phyloP scores from a whole-genome alignment of 2,797 vertebrate genomes.

The Mycteria americana region DNA sequence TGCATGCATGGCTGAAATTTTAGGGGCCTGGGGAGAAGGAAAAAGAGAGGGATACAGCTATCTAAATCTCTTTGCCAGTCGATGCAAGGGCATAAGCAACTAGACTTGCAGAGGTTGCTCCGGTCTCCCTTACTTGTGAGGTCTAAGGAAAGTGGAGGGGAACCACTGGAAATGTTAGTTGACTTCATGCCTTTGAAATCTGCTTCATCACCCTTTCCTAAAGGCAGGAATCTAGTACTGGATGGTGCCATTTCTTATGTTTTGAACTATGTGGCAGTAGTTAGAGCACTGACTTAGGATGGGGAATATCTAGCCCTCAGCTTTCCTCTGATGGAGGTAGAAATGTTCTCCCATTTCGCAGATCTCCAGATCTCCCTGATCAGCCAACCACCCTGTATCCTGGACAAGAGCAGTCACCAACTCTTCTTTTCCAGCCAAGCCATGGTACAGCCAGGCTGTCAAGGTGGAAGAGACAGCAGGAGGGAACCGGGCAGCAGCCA shows the following conservation, averaged over 20 bases:
- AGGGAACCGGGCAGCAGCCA: background rate
- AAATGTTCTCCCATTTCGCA: background rate
- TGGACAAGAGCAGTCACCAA: accelerated
- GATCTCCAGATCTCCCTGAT: background rate
- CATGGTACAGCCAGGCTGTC: background rate
- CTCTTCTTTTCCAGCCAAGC: background rate
- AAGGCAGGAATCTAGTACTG: background rate
- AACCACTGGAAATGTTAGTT: background rate
- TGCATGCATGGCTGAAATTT: background rate
- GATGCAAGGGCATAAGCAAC: background rate
- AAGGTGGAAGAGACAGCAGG: background rate
- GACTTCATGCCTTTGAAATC: background rate
- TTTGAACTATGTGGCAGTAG: background rate
- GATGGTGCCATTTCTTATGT: background rate
- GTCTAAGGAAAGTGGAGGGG: background rate
- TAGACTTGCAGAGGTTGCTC: background rate
- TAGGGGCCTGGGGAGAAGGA: background rate
- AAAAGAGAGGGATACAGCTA: background rate
- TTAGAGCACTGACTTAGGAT: background rate
- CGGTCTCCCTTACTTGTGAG: background rate
- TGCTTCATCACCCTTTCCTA: background rate
- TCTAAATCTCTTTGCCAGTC: background rate
- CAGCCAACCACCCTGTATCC: background rate
- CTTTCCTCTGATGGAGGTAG: background rate
- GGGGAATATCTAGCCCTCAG: background rate